Evolutionary conservation across 2,113 vertebrate genomes (phyloP).

Genomic region (Halcyon malimbica): DNA sequence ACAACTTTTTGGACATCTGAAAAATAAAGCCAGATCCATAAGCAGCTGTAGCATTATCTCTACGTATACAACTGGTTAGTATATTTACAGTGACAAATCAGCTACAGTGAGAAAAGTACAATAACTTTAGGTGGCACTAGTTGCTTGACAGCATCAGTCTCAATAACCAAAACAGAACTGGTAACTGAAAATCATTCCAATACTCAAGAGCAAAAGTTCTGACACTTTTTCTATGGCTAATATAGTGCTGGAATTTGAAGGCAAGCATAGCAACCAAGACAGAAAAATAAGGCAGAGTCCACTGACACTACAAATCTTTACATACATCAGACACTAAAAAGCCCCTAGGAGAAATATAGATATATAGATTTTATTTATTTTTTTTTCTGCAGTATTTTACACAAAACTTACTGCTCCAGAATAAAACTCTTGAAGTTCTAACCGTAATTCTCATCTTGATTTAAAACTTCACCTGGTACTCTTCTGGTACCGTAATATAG

Average conservation of each 20-base stretch:
- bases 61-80: neutral
- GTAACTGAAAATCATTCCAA: neutral
- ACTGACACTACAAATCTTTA: neutral
- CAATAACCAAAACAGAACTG: neutral
- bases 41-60: neutral
- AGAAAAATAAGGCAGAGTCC: neutral
- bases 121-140: neutral
- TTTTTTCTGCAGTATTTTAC: neutral
- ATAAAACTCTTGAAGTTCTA: neutral
- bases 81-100: neutral
- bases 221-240: neutral
- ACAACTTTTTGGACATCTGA: neutral
- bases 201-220: neutral
- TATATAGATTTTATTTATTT: no score
- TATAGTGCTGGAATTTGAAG: neutral
- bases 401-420: neutral
- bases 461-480: neutral
- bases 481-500: neutral
- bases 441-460: neutral
- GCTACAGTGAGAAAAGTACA: neutral
- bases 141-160: neutral
- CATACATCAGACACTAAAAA: neutral
- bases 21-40: neutral
- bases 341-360: neutral
- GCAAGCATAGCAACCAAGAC: neutral